These are phyloP conservation scores for Dermolepida albohirtum DNA, from an alignment of 2,888 invertebrate genomes.

Conservation along the genomic window DNA sequence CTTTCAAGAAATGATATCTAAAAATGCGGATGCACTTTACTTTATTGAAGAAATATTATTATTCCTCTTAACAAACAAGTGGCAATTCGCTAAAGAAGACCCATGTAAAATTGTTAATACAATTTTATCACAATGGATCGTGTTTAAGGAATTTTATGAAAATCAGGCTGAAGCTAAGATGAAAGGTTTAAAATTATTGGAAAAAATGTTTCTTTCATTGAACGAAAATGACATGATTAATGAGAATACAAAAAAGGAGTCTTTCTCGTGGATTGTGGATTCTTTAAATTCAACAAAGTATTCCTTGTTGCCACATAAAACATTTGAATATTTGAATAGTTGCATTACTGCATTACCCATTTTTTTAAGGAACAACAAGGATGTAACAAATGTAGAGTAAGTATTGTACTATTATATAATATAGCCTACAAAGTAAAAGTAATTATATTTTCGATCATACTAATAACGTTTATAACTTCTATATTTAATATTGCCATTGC, in stretches of 20 bases:
- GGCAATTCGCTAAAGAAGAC: constrained; percentile 41
- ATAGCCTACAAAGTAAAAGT: too few species aligned
- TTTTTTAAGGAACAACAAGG: constrained; percentile 46
- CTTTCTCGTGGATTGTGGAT: constrained; percentile 42
- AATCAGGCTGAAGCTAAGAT: constrained; percentile 38
- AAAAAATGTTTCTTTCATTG: constrained; percentile 40
- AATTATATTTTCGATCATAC: too few species aligned
- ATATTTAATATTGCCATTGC: too few species aligned
- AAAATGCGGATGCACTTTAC: constrained; percentile 19
- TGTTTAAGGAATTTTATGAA: constrained; percentile 52
- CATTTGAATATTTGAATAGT: constrained; percentile 47
- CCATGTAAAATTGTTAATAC: constrained; percentile 41
- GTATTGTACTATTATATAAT: constrained; percentile 28
- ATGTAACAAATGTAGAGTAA: constrained; percentile 50
- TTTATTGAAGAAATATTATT: constrained; percentile 45
- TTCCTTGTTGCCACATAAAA: constrained; percentile 12
- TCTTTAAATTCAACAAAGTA: background rate
- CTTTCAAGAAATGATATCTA: constrained; percentile 39
- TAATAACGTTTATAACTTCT: too few species aligned
- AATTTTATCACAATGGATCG: constrained; percentile 51
- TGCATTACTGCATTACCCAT: constrained; percentile 50
- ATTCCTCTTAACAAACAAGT: constrained; percentile 44
- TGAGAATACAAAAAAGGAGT: background rate
- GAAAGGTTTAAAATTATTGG: constrained; percentile 53
- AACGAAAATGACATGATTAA: background rate